A percentile compares a stretch with the other conserved stretches of the same genome.
Evolutionary conservation across 2,113 vertebrate species (phyloP).

Genomic region (Melanerpes aurifrons): DNA sequence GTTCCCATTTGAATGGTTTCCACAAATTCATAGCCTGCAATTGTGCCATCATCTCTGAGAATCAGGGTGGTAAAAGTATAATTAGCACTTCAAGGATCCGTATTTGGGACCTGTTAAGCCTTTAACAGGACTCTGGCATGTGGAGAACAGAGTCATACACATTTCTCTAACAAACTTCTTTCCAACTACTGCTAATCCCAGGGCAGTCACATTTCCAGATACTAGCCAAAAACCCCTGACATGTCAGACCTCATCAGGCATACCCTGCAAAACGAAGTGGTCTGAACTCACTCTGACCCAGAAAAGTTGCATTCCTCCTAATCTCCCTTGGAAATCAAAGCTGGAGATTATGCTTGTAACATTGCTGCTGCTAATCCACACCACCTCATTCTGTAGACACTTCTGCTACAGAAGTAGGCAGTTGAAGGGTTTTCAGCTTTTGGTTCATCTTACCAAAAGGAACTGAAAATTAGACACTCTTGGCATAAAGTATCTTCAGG

Average conservation of each 20-base stretch:
- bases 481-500: background rate
- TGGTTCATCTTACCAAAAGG: background rate
- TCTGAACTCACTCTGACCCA: background rate
- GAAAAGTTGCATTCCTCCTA: background rate
- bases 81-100: constrained; percentile 58
- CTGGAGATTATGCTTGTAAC: background rate
- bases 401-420: background rate
- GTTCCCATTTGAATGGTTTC: constrained; percentile 7
- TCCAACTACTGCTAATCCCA: background rate
- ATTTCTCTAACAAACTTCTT: background rate
- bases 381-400: background rate
- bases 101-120: constrained; percentile 42
- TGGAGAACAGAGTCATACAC: background rate
- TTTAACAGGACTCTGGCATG: background rate
- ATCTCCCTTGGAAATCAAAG: background rate
- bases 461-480: background rate
- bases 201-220: background rate
- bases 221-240: background rate
- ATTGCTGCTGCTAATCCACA: background rate
- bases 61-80: constrained; percentile 39
- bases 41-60: constrained; percentile 25
- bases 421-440: background rate
- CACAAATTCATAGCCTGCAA: constrained; percentile 49
- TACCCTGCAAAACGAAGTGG: background rate
- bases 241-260: background rate